Percentiles rank a stretch among this genome's conserved stretches.
Conservation (phyloP, 2,888 invertebrate genomes). For the Troilus luridus region DNA sequence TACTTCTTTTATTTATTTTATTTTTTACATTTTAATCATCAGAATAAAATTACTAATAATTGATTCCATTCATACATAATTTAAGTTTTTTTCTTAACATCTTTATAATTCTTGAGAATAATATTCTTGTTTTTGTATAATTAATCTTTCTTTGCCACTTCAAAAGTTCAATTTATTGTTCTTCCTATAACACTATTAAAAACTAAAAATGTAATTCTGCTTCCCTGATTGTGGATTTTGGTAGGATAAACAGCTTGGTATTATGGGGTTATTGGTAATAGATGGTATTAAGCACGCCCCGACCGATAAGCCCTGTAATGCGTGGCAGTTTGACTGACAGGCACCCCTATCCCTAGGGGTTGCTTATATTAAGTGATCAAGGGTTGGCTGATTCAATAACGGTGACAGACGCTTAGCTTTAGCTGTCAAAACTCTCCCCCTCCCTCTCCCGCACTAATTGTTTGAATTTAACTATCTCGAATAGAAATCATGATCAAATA, state of each 20-base stretch:
- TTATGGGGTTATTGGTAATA: not conserved
- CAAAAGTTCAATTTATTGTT: not conserved
- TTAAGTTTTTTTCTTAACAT: not conserved
- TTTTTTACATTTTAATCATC: not conserved
- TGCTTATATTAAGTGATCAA: slow-evolving; percentile 46
- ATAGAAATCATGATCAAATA: not conserved
- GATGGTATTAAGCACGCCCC: not conserved
- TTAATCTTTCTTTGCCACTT: not conserved
- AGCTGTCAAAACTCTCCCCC: slow-evolving; percentile 23
- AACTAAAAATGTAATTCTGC: not conserved
- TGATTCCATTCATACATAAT: not conserved
- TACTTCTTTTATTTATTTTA: not conserved
- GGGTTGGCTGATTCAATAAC: slow-evolving; percentile 22
- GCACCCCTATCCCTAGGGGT: slow-evolving; percentile 1
- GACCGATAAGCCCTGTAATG: not conserved
- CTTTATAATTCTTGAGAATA: not conserved
- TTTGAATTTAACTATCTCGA: not conserved
- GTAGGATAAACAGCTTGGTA: not conserved
- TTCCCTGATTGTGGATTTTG: not conserved
- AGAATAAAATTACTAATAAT: not conserved
- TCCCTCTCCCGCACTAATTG: not conserved
- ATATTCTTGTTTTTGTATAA: not conserved
- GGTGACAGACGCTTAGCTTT: slow-evolving; percentile 9
- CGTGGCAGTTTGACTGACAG: slow-evolving; percentile 14
- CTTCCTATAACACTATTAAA: not conserved